Evolutionary conservation across 2,113 vertebrate genomes (phyloP).

Genomic region (Paradoxurus hermaphroditus): DNA sequence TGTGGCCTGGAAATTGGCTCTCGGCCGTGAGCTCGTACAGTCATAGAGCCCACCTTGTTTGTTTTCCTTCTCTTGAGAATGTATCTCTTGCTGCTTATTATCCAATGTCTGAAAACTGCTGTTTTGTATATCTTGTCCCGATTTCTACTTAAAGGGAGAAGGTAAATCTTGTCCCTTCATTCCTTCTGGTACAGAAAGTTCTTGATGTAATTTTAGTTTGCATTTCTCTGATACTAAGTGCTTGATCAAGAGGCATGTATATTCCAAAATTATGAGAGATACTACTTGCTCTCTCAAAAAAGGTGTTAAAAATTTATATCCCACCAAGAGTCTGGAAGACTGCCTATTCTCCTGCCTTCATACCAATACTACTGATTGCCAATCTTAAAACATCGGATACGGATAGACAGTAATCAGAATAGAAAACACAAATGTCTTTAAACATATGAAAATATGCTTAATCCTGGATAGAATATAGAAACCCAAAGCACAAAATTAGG

Average conservation of each 20-base stretch:
- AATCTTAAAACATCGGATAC: not conserved
- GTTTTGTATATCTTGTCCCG: not conserved
- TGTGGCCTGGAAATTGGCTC: not conserved
- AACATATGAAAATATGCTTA: not conserved
- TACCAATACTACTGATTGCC: not conserved
- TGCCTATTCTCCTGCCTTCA: not conserved
- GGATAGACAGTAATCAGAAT: not conserved
- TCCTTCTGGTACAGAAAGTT: not conserved
- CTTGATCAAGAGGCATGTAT: not conserved
- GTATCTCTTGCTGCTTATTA: not conserved
- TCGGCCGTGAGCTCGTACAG: not conserved
- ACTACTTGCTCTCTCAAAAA: not conserved
- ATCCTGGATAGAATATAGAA: not conserved
- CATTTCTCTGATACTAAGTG: not conserved
- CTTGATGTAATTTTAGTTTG: not conserved
- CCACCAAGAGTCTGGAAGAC: not conserved
- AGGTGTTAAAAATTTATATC: not conserved
- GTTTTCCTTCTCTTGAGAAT: not conserved
- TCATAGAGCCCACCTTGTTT: not conserved
- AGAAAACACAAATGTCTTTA: not conserved
- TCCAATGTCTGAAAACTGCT: not conserved
- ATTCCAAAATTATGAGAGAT: not conserved
- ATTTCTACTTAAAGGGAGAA: not conserved
- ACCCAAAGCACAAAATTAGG: not conserved
- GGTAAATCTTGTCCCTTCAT: not conserved